phyloP scores from a whole-genome alignment of 2,113 vertebrate genomes.

The Chamaetylas fuelleborni region DNA sequence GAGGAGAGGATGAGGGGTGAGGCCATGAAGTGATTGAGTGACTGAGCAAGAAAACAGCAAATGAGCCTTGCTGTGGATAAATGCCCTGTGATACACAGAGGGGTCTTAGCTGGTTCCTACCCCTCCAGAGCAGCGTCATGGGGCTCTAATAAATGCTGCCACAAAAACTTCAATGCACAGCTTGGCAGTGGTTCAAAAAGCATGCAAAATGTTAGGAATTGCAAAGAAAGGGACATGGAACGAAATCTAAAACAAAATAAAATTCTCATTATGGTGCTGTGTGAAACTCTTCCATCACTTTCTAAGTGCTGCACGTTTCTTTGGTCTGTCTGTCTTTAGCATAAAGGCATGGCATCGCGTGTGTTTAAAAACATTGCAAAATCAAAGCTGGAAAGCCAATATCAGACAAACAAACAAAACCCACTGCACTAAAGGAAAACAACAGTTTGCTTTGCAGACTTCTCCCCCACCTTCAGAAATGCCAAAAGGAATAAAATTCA shows the following conservation, averaged over 20 bases:
- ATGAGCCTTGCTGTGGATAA: background rate
- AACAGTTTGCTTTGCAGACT: background rate
- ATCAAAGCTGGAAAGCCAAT: background rate
- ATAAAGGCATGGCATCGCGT: background rate
- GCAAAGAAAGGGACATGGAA: background rate
- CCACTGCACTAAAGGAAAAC: background rate
- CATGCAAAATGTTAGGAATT: background rate
- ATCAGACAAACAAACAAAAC: background rate
- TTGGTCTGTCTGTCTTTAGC: background rate
- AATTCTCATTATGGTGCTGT: background rate
- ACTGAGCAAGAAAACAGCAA: background rate
- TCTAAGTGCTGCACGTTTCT: background rate
- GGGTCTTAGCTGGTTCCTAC: background rate
- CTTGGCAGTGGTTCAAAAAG: background rate
- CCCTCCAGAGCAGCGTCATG: fast-evolving
- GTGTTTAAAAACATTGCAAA: constrained; percentile 26
- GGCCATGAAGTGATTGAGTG: background rate
- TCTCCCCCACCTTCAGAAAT: background rate
- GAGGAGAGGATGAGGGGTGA: background rate
- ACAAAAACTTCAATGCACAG: background rate
- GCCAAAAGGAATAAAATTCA: background rate
- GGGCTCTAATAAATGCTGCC: background rate
- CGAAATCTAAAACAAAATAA: background rate
- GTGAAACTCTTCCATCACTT: background rate
- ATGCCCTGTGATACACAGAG: background rate